Base-by-base conservation (phyloP, 2,888 invertebrate species). In the Patella depressa region DNA sequence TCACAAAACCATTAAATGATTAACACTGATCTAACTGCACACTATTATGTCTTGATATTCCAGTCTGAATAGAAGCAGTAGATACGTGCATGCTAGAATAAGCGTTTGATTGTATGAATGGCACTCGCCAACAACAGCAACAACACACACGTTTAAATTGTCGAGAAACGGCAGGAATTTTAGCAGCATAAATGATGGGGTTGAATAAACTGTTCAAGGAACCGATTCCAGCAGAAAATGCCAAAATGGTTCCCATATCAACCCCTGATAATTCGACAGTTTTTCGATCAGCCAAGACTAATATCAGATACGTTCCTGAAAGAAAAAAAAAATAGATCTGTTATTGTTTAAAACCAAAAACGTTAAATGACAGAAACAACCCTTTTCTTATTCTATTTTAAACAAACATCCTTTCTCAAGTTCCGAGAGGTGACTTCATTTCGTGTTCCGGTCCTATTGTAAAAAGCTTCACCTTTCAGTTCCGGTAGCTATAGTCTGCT, bases 101-200 rank as follows among this genome's bases (percentile, higher is more conserved):
- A 19, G 54, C 54, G 53, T 29, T 12, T 24, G 53, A 17, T 3
- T 45, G 45, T 45, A 71, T 15, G 34, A 71, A 15, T 29, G 54
- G 57, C 73, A 57, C 53, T n/a, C 14, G 29, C 29, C 72, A 29
- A 57, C 73, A 55, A 15, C 71, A 29, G 17, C 76, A n/a, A 24
- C 85, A 79, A 55, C 80, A 83, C 1, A 84, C 72, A 17, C 71
- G 74, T 14, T 65, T 70, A 73, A 83, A 86, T 55, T 79, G 74
- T 53, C 19, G 73, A 15, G 81, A 83, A n/a, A 86, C 83, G 9
- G 73, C 74, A 7, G 76, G 77, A 12, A 86, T 85, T 75, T 85
- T 84, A 12, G 80, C 75, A 15, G 86, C 84, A 69, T 85, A 86
- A n/a, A 86, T 83, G n/a, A 86, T 78, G n/a, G 85, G 86, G 78